Base-by-base conservation (phyloP, 2,797 vertebrate genomes). In the Philypnodon macrostomus region DNA sequence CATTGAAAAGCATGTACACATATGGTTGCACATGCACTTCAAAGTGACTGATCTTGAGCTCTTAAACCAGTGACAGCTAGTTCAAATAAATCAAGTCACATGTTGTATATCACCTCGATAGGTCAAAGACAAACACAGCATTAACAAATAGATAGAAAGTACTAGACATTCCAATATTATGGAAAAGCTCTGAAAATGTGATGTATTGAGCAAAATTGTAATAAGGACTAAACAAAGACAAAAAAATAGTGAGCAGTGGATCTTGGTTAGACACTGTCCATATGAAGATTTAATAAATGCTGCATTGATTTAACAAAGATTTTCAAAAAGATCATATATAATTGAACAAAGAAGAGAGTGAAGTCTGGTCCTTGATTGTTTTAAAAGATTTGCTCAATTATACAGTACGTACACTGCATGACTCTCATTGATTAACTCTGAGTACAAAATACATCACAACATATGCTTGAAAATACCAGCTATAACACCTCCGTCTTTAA, bases 401-500 rank as follows among this genome's bases (percentile, higher is more conserved):
- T 27, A 27, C 26, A 29, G 2, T 29, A 2, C 4, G 5, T 27
- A 27, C 26, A 29, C 4, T 29, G 9, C 4, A 29, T 38, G 12
- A 21, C 11, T 21, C 21, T 9, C 27, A 8, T 11, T 24, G n/a
- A 5, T 13, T 39, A 21, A 21, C 7, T 7, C 18, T 39, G 24
- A 38, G 21, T 21, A 21, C 11, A 38, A 61, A 47, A 27, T 37
- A 37, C 29, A 3, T 55, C 14, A 32, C 5, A 30, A 17, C 2
- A 38, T 7, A 23, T 9, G 31, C 17, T 26, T 47, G 45, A 7
- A 24, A 50, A 51, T 17, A 1, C 12, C 15, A 44, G 13, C 71
- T 89, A 92, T 66, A 92, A 62, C 53, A 91, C 62, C 74, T 88
- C 90, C 1, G 91, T 91, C 81, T 89, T 91, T 66, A 81, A 63